A percentile compares a stretch with the other conserved stretches of the same genome.
These are phyloP conservation scores for Campaea margaritaria DNA, from an alignment of 2,888 invertebrate species.

Conservation along the genomic window DNA sequence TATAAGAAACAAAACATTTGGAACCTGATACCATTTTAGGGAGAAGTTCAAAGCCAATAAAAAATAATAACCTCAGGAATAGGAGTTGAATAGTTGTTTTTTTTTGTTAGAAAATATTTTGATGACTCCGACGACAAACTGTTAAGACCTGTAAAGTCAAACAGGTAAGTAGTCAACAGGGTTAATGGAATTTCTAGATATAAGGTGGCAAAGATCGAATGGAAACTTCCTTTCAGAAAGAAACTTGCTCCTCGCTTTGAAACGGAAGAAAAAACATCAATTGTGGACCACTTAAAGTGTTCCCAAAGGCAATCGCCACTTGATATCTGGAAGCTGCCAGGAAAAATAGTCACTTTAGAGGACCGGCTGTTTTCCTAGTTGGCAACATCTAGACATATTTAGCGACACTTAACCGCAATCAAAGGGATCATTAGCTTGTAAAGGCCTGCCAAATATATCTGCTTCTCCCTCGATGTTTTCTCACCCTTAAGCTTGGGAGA, in stretches of 20 bases:
- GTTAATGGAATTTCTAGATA: slow-evolving; percentile 20
- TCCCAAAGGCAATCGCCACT: slow-evolving; percentile 79
- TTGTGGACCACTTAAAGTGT: slow-evolving; percentile 72
- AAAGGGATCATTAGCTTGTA: slow-evolving; percentile 83
- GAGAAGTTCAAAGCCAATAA: too few relatives aligned
- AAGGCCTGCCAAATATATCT: slow-evolving; percentile 83
- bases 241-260: slow-evolving; percentile 19
- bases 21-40: too few relatives aligned
- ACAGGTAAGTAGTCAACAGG: neutral
- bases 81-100: too few relatives aligned
- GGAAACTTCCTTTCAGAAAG: slow-evolving; percentile 23
- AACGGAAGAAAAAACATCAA: slow-evolving; percentile 49
- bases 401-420: slow-evolving; percentile 84
- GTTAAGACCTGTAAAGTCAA: too few relatives aligned
- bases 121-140: too few relatives aligned
- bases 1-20: too few relatives aligned
- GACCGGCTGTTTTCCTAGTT: slow-evolving; percentile 80
- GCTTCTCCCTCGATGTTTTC: slow-evolving; percentile 71
- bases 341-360: slow-evolving; percentile 80
- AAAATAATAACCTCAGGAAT: too few relatives aligned
- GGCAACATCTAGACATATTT: slow-evolving; percentile 82
- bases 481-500: slow-evolving; percentile 76
- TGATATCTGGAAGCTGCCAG: slow-evolving; percentile 77
- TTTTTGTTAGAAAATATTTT: too few relatives aligned
- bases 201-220: slow-evolving; percentile 21